A percentile compares a stretch with the other conserved stretches of the same genome.
phyloP scores from a whole-genome alignment of 2,888 invertebrate genomes.

The Eupithecia pulchellata region DNA sequence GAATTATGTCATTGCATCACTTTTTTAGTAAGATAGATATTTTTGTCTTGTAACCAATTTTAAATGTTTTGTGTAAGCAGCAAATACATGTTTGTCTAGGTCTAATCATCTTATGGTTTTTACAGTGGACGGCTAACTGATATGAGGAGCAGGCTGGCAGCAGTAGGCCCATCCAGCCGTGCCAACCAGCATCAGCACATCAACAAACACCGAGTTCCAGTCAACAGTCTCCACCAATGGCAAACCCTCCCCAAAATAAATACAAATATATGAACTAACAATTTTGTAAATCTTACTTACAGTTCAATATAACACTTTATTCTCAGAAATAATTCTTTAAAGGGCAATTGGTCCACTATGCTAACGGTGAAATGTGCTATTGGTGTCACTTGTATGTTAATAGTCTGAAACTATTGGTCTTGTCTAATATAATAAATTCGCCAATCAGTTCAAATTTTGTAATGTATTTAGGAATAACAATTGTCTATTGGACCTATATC shows the following conservation, averaged over 20 bases:
- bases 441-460: background rate
- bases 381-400: background rate
- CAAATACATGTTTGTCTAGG: too few species aligned
- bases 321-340: background rate
- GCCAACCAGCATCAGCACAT: slow-evolving; percentile 11
- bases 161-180: slow-evolving; percentile 31
- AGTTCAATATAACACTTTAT: background rate
- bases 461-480: background rate
- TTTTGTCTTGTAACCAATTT: too few species aligned
- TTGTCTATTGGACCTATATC: background rate
- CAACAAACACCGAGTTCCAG: background rate
- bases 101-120: background rate
- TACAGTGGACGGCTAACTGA: slow-evolving; percentile 76
- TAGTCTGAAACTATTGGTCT: background rate
- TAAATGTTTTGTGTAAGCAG: too few species aligned
- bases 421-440: background rate
- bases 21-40: too few species aligned
- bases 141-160: slow-evolving; percentile 56
- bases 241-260: slow-evolving; percentile 20
- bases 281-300: background rate
- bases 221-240: slow-evolving; percentile 5
- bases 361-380: background rate
- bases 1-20: too few species aligned
- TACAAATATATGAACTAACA: slow-evolving; percentile 31
- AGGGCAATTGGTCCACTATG: background rate